A percentile compares a stretch with the other conserved stretches of the same genome.
phyloP scores from a whole-genome alignment of 1,140 invertebrate species.

The Nasonia longicornis region DNA sequence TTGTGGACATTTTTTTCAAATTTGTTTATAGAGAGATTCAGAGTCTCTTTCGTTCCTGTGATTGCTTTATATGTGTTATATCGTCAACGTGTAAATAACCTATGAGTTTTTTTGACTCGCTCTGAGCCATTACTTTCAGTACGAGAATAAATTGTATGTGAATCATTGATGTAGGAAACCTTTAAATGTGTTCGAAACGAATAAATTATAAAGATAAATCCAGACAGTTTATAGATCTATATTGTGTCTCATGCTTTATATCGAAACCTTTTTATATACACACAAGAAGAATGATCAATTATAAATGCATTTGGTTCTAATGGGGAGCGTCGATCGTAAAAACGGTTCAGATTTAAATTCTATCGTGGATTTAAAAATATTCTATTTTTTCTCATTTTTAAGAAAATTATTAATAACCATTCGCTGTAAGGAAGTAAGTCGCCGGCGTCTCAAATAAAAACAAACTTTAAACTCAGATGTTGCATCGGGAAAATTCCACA shows the following conservation, averaged over 20 bases:
- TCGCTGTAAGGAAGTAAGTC: no score
- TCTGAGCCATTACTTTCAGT: not conserved
- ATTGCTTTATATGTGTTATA: conserved; percentile 20
- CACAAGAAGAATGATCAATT: no score
- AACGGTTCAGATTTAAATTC: no score
- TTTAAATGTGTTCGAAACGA: conserved; percentile 34
- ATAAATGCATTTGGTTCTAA: no score
- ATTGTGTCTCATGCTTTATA: not conserved
- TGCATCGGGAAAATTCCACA: no score
- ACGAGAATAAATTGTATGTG: conserved; percentile 12
- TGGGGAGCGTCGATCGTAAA: no score
- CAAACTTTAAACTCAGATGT: no score
- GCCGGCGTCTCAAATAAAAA: no score
- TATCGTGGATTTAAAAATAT: no score
- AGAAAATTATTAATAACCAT: no score
- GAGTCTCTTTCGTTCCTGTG: not conserved
- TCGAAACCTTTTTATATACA: no score
- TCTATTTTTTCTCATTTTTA: no score
- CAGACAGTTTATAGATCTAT: not conserved
- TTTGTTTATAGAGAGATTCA: not conserved
- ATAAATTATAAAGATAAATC: conserved; percentile 36
- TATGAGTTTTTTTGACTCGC: conserved; percentile 22
- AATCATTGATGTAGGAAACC: conserved; percentile 26
- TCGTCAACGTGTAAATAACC: not conserved
- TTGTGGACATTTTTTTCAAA: not conserved